Base-by-base conservation (phyloP, 1,140 invertebrate species). In the Tetraneura akinire region DNA sequence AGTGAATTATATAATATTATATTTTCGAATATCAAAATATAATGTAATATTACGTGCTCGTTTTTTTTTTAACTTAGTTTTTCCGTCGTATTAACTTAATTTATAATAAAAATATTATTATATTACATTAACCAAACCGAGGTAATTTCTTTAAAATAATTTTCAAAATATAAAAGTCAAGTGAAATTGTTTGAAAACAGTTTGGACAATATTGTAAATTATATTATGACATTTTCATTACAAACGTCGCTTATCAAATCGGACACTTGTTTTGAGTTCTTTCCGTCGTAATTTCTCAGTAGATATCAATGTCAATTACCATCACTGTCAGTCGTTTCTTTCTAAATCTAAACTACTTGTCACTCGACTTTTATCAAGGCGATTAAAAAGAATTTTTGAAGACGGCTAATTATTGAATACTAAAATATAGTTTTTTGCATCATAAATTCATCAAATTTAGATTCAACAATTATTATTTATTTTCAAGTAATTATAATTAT, bases 171-270 rank as follows among this genome's bases (percentile, higher is more conserved):
- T 26, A 23, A n/a, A 16, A 62, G 29, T 62, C 8, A 3, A 64
- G 18, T 37, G 18, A 64, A 64, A 64, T 64, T 64, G n/a, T 64
- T 37, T n/a, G 16, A 21, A 64, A 37, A 42, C 32, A 37, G 10
- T 64, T 64, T 14, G 62, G 29, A n/a, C 62, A 64, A 4, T 13
- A 64, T 64, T 64, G 10, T 37, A 64, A 64, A 64, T 64, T 64
- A 64, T 64, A 64, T 64, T 37, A 64, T 64, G 32, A 37, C 62
- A 64, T 64, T 64, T 64, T 37, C 62, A 64, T 64, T 64, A 37
- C 18, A 29, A 18, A 13, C 62, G n/a, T 37, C 62, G 18, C 62
- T 64, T 64, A 64, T 64, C 62, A 21, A 64, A 64, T 37, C 32
- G n/a, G 62, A 64, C 62, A 64, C 29, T 64, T 64, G 9, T 64